Percentiles rank a stretch among this genome's conserved stretches.
phyloP scores from a whole-genome alignment of 2,797 vertebrate genomes.

The Mormyrus hasselquistii region DNA sequence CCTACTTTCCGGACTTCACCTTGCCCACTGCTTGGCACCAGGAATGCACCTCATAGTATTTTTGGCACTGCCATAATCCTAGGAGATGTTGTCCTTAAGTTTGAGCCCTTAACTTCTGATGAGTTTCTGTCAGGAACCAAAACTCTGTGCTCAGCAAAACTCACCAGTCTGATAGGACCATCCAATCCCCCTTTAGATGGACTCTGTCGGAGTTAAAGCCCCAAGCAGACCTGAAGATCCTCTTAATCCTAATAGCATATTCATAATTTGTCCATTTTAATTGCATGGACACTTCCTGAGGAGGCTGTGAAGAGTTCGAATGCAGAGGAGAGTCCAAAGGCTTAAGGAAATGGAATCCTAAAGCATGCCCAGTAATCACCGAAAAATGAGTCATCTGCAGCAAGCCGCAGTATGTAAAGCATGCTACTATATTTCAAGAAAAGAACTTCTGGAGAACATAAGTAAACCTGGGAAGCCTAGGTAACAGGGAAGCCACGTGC shows the following conservation, averaged over 20 bases:
- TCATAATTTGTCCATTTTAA: slow-evolving; percentile 16
- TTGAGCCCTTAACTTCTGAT: neutral
- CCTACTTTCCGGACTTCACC: neutral
- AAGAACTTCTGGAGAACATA: neutral
- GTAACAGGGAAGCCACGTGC: neutral
- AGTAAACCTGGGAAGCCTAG: neutral
- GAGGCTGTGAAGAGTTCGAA: slow-evolving; percentile 5
- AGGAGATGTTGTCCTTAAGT: neutral
- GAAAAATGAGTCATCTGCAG: neutral
- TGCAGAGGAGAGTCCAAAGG: neutral
- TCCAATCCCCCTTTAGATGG: neutral
- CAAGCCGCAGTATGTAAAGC: neutral
- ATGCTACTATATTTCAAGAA: neutral
- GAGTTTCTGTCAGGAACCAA: neutral
- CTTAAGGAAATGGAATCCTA: neutral
- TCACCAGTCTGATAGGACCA: neutral
- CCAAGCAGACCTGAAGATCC: slow-evolving; percentile 16
- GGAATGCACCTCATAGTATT: neutral
- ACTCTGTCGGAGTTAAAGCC: neutral
- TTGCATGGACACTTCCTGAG: neutral
- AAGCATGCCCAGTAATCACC: neutral
- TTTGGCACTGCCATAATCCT: neutral
- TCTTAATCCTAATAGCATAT: slow-evolving; percentile 15
- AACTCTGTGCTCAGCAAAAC: slow-evolving; percentile 11
- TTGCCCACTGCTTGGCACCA: neutral